phyloP scores from a whole-genome alignment of 2,888 invertebrate species.

The Cerceris ruficornis region DNA sequence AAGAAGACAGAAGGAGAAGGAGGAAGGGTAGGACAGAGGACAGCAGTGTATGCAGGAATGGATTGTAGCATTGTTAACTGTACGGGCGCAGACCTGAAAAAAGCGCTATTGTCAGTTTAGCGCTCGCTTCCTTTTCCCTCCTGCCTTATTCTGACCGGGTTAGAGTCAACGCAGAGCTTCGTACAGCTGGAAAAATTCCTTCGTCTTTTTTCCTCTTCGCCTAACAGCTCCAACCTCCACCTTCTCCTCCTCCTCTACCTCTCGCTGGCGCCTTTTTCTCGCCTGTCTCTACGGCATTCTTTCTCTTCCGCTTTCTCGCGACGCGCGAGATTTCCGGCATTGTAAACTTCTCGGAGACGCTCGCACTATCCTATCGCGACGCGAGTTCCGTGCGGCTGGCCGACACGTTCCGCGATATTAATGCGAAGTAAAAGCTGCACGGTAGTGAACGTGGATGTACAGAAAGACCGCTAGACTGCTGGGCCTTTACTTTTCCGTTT shows the following conservation, averaged over 20 bases:
- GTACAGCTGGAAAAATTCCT: slow-evolving; percentile 50
- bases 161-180: slow-evolving; percentile 31
- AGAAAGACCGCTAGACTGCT: background rate
- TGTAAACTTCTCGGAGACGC: slow-evolving; percentile 33
- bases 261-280: slow-evolving; percentile 34
- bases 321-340: slow-evolving; percentile 51
- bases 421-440: slow-evolving; percentile 11
- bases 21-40: slow-evolving; percentile 35
- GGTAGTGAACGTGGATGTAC: slow-evolving; percentile 1
- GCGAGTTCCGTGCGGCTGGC: slow-evolving; percentile 16
- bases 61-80: slow-evolving; percentile 70
- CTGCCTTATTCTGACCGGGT: slow-evolving; percentile 43
- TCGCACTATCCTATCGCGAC: slow-evolving; percentile 31
- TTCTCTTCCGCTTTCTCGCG: slow-evolving; percentile 39
- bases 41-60: slow-evolving; percentile 53
- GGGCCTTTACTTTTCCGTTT: slow-evolving; percentile 7
- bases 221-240: slow-evolving; percentile 37
- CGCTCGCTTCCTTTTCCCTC: slow-evolving; percentile 52
- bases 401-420: slow-evolving; percentile 26
- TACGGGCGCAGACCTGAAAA: slow-evolving; percentile 61
- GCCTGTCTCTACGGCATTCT: slow-evolving; percentile 31
- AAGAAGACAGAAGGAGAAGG: slow-evolving; percentile 31
- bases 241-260: slow-evolving; percentile 1
- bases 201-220: slow-evolving; percentile 35
- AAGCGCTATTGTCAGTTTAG: slow-evolving; percentile 76